Evolutionary conservation across 2,797 vertebrate genomes (phyloP), one percentile per base, ranked within the genome.

Genomic region (Percopsis omiscomaycus): DNA sequence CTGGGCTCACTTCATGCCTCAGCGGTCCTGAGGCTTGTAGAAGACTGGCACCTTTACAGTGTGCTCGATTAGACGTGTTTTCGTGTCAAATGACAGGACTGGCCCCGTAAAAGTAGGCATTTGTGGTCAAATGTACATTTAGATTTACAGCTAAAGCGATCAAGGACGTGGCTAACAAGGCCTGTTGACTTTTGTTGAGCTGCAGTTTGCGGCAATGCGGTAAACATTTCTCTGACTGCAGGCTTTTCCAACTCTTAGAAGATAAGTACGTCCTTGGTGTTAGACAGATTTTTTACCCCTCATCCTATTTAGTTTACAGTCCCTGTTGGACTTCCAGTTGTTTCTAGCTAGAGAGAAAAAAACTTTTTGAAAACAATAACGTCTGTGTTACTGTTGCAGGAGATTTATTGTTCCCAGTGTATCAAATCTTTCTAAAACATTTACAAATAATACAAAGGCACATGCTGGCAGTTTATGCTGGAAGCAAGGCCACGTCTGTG

Each of bases 11-110:
- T 92, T 92, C 88, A 89, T 73, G 86, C 84, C 78, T 92, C 86
- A 80, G 81, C 85, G 87, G 83, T 88, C 87, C 83, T 67, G 86
- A 88, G 89, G 88, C 84, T 85, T 87, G 89, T 75, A 91, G 90
- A 86, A 71, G 87, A 84, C 71, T 93, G 92, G 89, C 92, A 90
- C 87, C 83, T 90, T 84, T 89, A 91, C 89, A 84, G 85, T 77
- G 76, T 79, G 85, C 77, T 67, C 71, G 80, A 88, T 87, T 88
- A 88, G 77, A 81, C 80, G 88, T 81, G 80, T 88, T 91, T 92
- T 86, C 77, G 84, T 82, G 83, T 88, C 86, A 84, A 82, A 79
- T 88, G 87, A 90, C 88, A 88, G 86, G 59, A 78, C 81, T 79
- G 78, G 86, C 83, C 82, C 79, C 60, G 69, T 84, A 82, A 84